A percentile compares a stretch with the other conserved stretches of the same genome.
phyloP scores from a whole-genome alignment of 2,888 invertebrate genomes.

The Macaria liturata region DNA sequence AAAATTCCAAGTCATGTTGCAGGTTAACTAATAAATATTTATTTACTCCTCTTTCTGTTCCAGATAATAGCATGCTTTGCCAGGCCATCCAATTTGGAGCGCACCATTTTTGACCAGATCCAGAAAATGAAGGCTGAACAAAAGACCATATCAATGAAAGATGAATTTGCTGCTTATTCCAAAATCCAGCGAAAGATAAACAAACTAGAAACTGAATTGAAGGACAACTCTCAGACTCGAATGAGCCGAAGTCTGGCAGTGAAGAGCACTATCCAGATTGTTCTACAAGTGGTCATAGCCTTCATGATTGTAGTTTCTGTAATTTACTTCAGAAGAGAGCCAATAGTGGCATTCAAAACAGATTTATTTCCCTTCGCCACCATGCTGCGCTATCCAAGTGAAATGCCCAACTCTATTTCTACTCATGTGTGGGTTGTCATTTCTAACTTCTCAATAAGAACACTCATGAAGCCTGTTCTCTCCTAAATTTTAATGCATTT shows the following conservation, averaged over 20 bases:
- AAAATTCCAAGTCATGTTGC: too few species aligned
- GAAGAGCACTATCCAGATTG: conserved; percentile 63
- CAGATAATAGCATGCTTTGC: conserved; percentile 79
- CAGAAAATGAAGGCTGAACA: conserved; percentile 72
- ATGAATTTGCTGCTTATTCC: conserved; percentile 84
- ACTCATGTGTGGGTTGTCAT: conserved; percentile 75
- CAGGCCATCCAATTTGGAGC: conserved; percentile 71
- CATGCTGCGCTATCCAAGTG: conserved; percentile 69
- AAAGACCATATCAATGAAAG: conserved; percentile 78
- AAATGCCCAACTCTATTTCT: conserved; percentile 69
- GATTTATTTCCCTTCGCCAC: conserved; percentile 69
- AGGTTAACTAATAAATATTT: too few species aligned
- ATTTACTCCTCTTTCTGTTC: conserved; percentile 35
- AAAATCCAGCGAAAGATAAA: conserved; percentile 83
- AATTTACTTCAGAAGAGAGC: conserved; percentile 70
- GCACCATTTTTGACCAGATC: conserved; percentile 63
- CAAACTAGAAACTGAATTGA: conserved; percentile 73
- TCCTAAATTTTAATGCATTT: conserved; percentile 36
- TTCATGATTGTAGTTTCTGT: conserved; percentile 62
- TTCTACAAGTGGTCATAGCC: conserved; percentile 59
- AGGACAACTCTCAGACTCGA: conserved; percentile 64
- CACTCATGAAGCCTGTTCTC: conserved; percentile 64
- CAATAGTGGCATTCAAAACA: conserved; percentile 66
- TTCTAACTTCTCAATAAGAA: conserved; percentile 70
- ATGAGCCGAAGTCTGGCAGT: conserved; percentile 65